Evolutionary conservation across 2,888 invertebrate species (phyloP), one percentile per base, ranked within the genome.

Genomic region (Tridacna crocea): DNA sequence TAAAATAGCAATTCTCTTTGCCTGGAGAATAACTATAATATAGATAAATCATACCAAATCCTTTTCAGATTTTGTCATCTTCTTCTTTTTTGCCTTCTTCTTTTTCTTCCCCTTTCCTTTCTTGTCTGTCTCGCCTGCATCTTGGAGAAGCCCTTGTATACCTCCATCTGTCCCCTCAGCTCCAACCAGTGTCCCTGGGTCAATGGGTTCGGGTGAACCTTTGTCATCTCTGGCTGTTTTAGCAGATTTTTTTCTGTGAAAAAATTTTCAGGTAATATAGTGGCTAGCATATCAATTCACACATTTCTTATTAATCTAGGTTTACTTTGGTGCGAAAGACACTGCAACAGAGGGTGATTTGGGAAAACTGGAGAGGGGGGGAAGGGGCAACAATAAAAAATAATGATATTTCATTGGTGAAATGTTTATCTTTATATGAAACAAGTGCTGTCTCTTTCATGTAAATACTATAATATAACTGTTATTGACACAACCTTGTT

Each of bases 11-110:
- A 36, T 36, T 36, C 36, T 36, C 36, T 36, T 36, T 36, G 36
- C 36, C 8, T 36, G 36, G 36, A 36, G 36, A 36, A 8, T 2
- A 36, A 36, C 36, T 36, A 36, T 36, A 36, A 36, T 36, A 4
- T 36, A 36, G 36, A 65, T 60, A 12, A 24, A 46, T 65, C 75
- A n/a, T 82, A 92, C 92, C 79, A 88, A 66, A 77, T 87, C 90
- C 80, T 89, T 92, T 76, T 92, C 92, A 61, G 90, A 88, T 75
- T 90, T 90, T 17, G 88, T 85, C 75, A 92, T 72, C 82, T 88
- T 89, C 80, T 88, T 89, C 80, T 87, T 89, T 76, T 81, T 88
- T 51, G 83, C 85, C 77, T 87, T 88, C 79, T 88, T 85, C 77
- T 83, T 83, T 84, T 87, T 89, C 77, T 89, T 88, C 80, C 88